Evolutionary conservation across 2,797 vertebrate genomes (phyloP), one percentile per base, ranked within the genome.

Genomic region (Intellagama lesueurii): DNA sequence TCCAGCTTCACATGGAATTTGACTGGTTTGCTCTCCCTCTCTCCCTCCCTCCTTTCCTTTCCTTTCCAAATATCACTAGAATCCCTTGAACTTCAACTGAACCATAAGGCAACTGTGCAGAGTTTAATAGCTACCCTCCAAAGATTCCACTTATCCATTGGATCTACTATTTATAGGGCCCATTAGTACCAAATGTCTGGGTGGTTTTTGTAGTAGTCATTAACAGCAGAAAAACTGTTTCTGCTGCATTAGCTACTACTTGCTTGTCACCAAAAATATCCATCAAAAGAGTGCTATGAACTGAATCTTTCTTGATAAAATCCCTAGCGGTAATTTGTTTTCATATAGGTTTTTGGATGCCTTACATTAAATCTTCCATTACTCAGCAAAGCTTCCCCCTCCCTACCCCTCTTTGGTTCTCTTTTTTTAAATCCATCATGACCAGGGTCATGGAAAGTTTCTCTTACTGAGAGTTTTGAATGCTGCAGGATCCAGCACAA

Each of bases 71-170:
- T 94, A 86, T 92, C 91, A 88, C 94, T 94, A 89, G 66, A 70
- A 76, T 95, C 93, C 88, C 87, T 92, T 96, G 94, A 97, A 96
- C 94, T 96, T 94, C 86, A 91, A 87, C 86, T 95, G 96, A 95
- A 96, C 95, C 94, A 87, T 94, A 81, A 94, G 86, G 89, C 93
- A 94, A 93, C 85, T 77, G 7, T 91, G 56, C 83, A 91, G 77
- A 93, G 84, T 95, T 95, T 93, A 94, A 87, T 92, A 95, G 76
- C 86, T 93, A 87, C 91, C 77, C 89, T 95, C 30, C 84, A 85
- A 95, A 68, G 86, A 86, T 91, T 85, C 93, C 91, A 81, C 91
- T 92, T 86, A 83, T 81, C 88, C 92, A 87, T 72, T 90, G 91
- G 91, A 94, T 95, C n/a, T 92, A 82, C 94, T 95, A 92, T 94